phyloP scores from a whole-genome alignment of 2,797 vertebrate species.

The Chloroceryle amazona region DNA sequence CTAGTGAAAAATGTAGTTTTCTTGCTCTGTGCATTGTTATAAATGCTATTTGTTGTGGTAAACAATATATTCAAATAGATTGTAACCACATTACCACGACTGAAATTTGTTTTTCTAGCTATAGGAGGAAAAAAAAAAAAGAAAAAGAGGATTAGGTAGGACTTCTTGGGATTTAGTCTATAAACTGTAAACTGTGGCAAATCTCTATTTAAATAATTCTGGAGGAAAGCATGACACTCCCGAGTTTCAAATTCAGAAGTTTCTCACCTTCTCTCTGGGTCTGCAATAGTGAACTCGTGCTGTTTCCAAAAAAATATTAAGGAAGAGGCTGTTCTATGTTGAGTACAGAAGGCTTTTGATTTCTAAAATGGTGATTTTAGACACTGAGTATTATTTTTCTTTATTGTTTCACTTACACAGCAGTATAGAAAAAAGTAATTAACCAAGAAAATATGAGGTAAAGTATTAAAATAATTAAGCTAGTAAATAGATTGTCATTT shows the following conservation, averaged over 20 bases:
- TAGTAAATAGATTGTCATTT: constrained; percentile 63
- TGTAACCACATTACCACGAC: constrained; percentile 30
- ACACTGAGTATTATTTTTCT: constrained; percentile 27
- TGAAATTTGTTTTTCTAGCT: constrained; percentile 29
- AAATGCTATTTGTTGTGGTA: constrained; percentile 55
- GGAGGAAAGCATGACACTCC: background rate
- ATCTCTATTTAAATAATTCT: constrained; percentile 60
- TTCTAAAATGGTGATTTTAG: constrained; percentile 24
- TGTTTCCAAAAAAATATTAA: background rate
- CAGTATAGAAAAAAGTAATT: constrained; percentile 59
- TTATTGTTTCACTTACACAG: constrained; percentile 60
- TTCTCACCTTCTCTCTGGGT: background rate
- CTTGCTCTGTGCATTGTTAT: constrained; percentile 21
- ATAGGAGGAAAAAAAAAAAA: background rate
- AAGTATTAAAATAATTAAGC: constrained; percentile 74
- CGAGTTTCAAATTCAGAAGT: constrained; percentile 26
- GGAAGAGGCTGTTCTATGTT: constrained; percentile 39
- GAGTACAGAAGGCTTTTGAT: constrained; percentile 12
- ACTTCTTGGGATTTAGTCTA: constrained; percentile 64
- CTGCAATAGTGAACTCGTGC: background rate
- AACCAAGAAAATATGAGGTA: constrained; percentile 60
- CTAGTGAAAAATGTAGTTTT: constrained; percentile 9
- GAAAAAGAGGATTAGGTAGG: constrained; percentile 38
- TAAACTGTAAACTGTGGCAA: constrained; percentile 63
- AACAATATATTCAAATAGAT: constrained; percentile 54